Evolutionary conservation across 1,140 invertebrate species (phyloP).

Genomic region (Drosophila rhopaloa): DNA sequence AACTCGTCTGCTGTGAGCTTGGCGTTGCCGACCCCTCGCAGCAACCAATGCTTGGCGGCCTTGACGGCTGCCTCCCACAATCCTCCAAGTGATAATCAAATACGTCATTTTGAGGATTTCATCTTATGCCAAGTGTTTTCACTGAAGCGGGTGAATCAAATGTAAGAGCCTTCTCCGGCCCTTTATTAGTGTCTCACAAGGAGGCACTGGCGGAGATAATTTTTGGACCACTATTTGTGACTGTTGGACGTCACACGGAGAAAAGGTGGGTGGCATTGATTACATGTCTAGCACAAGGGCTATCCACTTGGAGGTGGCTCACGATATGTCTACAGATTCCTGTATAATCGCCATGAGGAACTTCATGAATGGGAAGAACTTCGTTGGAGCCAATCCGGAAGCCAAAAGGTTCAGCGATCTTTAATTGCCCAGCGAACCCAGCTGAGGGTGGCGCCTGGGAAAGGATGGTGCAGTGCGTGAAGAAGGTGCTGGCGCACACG

Average conservation of each 20-base stretch:
- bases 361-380: neutral
- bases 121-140: too few relatives aligned
- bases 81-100: too few relatives aligned
- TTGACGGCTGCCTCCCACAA: too few relatives aligned
- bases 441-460: slow-evolving; percentile 14
- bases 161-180: too few relatives aligned
- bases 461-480: neutral
- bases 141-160: too few relatives aligned
- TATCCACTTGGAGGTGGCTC: slow-evolving; percentile 9
- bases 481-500: neutral
- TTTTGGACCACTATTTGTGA: neutral
- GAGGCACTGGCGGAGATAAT: too few relatives aligned
- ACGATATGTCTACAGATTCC: slow-evolving; percentile 1
- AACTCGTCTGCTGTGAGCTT: too few relatives aligned
- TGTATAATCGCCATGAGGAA: slow-evolving; percentile 20
- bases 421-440: slow-evolving; percentile 19
- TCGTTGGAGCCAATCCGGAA: neutral
- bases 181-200: too few relatives aligned
- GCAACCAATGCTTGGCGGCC: too few relatives aligned
- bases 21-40: too few relatives aligned
- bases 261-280: slow-evolving; percentile 1
- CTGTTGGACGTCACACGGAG: neutral
- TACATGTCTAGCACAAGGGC: too few relatives aligned
- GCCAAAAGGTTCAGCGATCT: neutral
- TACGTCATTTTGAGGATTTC: too few relatives aligned